Evolutionary conservation across 2,113 vertebrate genomes (phyloP).

Genomic region (Thinocorus orbignyianus): DNA sequence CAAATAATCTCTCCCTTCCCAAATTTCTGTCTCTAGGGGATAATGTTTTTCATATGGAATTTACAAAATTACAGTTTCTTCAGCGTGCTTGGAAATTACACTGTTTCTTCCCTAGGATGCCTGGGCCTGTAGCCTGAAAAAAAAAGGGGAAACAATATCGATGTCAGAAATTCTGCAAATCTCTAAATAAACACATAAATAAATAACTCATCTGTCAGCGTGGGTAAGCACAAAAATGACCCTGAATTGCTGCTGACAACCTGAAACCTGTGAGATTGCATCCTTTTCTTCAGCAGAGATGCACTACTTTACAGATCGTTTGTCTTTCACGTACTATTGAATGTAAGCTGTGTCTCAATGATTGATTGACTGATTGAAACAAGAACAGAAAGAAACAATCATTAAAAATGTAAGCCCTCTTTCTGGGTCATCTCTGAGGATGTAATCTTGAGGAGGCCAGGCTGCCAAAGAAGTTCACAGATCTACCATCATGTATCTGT

Average conservation of each 20-base stretch:
- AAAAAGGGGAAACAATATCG: accelerated
- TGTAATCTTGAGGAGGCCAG: background rate
- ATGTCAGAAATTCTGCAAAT: background rate
- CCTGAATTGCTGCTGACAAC: background rate
- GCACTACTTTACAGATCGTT: background rate
- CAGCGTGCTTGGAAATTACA: background rate
- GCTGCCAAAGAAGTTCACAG: background rate
- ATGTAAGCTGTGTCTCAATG: background rate
- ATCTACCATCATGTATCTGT: accelerated
- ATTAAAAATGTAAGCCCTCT: background rate
- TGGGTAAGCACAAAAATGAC: background rate
- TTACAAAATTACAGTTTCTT: background rate
- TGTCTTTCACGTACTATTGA: background rate
- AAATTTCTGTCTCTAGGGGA: background rate
- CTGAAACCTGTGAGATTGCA: background rate
- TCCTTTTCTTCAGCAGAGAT: background rate
- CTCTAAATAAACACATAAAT: background rate
- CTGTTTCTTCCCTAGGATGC: background rate
- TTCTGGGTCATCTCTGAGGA: background rate
- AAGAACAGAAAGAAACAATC: background rate
- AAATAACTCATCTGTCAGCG: background rate
- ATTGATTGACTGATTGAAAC: background rate
- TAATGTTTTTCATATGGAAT: background rate
- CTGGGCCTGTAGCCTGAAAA: background rate
- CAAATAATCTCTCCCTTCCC: background rate